Conservation (phyloP, 1,140 invertebrate genomes). For the Spodoptera frugiperda region DNA sequence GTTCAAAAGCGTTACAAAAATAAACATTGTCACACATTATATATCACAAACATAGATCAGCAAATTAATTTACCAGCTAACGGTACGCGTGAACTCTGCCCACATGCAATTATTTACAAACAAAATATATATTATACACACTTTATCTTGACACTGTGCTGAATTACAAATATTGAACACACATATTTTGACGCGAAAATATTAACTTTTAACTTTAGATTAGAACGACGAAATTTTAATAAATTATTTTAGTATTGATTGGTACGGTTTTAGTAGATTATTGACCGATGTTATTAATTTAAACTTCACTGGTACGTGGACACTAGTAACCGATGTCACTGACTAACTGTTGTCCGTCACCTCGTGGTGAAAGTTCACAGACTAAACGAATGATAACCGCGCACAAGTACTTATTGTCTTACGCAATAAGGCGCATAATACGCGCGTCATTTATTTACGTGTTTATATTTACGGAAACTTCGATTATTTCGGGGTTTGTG, state of each 20-base stretch:
- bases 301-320: not conserved
- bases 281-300: not conserved
- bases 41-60: conserved; percentile 14
- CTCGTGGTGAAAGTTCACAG: not conserved
- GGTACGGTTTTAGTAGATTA: not conserved
- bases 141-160: conserved; percentile 8
- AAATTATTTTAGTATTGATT: not conserved
- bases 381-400: too few relatives aligned
- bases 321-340: not conserved
- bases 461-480: too few relatives aligned
- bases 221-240: not conserved
- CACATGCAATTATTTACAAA: conserved; percentile 12
- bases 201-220: not conserved
- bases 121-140: conserved; percentile 26
- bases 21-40: not conserved
- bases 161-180: conserved; percentile 14
- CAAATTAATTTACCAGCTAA: conserved; percentile 24
- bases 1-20: not conserved
- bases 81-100: conserved; percentile 21
- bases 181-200: not conserved
- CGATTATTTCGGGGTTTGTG: too few relatives aligned
- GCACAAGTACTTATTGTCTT: too few relatives aligned
- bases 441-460: not conserved
- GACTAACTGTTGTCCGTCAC: not conserved
- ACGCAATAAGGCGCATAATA: too few relatives aligned